Evolutionary conservation across 2,888 invertebrate genomes (phyloP).

Genomic region (Tryphoninae sp.): DNA sequence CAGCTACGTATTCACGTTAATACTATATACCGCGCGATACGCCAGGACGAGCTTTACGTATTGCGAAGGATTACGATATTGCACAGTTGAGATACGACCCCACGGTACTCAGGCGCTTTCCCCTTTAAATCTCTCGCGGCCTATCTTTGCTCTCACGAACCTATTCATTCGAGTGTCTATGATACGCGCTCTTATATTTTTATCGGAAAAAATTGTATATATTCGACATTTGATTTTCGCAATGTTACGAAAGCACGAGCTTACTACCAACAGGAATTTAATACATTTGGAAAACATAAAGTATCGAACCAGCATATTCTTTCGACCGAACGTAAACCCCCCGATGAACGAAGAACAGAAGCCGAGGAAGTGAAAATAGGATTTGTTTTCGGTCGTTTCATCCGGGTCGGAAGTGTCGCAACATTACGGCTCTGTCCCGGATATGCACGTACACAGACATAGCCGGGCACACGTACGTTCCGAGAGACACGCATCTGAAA

Average conservation of each 20-base stretch:
- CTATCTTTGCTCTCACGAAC: conserved; percentile 42
- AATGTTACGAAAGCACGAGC: no score
- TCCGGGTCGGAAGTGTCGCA: conserved; percentile 59
- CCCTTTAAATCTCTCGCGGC: conserved; percentile 50
- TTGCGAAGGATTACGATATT: conserved; percentile 74
- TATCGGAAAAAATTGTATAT: no score
- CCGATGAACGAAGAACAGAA: conserved; percentile 7
- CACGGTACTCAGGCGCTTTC: conserved; percentile 61
- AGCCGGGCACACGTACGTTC: no score
- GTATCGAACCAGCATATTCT: not conserved
- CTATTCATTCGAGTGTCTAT: conserved; percentile 23
- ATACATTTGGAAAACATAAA: not conserved
- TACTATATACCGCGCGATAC: conserved; percentile 60
- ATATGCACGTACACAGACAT: not conserved
- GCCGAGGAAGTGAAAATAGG: conserved; percentile 15
- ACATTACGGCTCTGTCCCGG: conserved; percentile 22
- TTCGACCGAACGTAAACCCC: not conserved
- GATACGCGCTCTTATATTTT: not conserved
- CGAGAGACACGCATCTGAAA: conserved; percentile 25
- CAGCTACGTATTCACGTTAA: not conserved
- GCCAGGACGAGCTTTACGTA: conserved; percentile 68
- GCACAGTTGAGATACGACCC: conserved; percentile 69
- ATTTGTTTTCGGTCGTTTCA: conserved; percentile 55
- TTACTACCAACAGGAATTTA: no score
- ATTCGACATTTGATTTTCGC: no score